Conservation (phyloP, 2,113 vertebrate species). For the Engraulis encrasicolus region DNA sequence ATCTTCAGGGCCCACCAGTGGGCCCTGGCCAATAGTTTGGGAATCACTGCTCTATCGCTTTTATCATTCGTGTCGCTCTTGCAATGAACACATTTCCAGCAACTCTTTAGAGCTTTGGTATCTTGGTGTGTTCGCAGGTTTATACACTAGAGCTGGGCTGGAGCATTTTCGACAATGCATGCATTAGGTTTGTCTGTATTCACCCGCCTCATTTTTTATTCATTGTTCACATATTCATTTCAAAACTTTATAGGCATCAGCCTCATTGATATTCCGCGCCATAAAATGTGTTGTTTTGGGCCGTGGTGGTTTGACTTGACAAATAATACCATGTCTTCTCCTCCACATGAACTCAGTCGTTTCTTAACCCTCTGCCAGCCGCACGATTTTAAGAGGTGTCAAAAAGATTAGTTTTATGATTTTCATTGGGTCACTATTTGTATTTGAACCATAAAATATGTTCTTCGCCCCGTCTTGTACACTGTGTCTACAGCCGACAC, state of each 20-base stretch:
- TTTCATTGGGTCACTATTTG: conserved; percentile 48
- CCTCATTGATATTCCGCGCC: background rate
- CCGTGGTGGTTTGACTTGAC: background rate
- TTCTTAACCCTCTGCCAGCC: conserved; percentile 2
- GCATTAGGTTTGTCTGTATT: background rate
- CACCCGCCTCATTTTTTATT: background rate
- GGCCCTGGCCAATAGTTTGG: no score
- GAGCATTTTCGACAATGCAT: no score
- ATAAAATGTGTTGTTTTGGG: background rate
- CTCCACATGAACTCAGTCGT: background rate
- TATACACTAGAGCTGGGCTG: no score
- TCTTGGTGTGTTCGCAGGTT: no score
- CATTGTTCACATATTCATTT: background rate
- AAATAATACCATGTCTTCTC: background rate
- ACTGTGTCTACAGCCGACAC: conserved; percentile 29
- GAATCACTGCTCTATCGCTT: no score
- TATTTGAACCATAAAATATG: conserved; percentile 36
- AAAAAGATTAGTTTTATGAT: conserved; percentile 59
- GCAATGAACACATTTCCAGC: no score
- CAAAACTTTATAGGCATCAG: background rate
- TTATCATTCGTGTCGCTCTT: no score
- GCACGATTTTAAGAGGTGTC: conserved; percentile 55
- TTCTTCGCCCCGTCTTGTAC: conserved; percentile 44
- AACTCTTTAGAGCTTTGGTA: no score
- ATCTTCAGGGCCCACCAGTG: no score